phyloP scores from a whole-genome alignment of 23 tunicate genomes.

The Trididemnum nubilum region DNA sequence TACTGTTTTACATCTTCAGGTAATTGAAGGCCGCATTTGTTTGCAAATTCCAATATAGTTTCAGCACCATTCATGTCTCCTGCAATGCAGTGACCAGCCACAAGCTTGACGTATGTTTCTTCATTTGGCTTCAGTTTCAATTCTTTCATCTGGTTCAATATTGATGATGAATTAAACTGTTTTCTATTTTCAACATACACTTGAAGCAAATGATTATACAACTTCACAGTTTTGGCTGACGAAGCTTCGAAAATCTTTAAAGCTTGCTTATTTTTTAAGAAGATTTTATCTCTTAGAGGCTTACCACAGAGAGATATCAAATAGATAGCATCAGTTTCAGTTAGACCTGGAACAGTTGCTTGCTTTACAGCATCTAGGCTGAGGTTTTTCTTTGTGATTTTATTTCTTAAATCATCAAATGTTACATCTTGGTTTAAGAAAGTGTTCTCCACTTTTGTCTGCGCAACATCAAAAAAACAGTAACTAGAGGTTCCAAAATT shows the following conservation, averaged over 20 bases:
- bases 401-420: no score
- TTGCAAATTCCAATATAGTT: background rate
- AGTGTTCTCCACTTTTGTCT: no score
- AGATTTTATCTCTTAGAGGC: no score
- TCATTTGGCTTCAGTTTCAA: constrained; percentile 8
- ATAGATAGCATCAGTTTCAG: constrained; percentile 16
- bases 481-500: no score
- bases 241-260: constrained; percentile 9
- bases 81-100: background rate
- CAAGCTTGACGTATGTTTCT: background rate
- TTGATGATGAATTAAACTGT: background rate
- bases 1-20: constrained; percentile 4
- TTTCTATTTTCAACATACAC: constrained; percentile 8
- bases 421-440: no score
- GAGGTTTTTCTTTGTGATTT: background rate
- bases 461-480: no score
- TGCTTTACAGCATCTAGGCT: background rate
- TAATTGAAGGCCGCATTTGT: background rate
- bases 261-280: background rate
- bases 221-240: background rate
- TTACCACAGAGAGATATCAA: constrained; percentile 20
- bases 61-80: constrained; percentile 25
- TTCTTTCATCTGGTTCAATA: constrained; percentile 7
- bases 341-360: background rate
- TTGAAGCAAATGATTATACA: constrained; percentile 7